Percentiles rank a stretch among this genome's conserved stretches.
These are phyloP conservation scores for Pyrgilauda ruficollis DNA, from an alignment of 2,113 vertebrate genomes.

Conservation along the genomic window DNA sequence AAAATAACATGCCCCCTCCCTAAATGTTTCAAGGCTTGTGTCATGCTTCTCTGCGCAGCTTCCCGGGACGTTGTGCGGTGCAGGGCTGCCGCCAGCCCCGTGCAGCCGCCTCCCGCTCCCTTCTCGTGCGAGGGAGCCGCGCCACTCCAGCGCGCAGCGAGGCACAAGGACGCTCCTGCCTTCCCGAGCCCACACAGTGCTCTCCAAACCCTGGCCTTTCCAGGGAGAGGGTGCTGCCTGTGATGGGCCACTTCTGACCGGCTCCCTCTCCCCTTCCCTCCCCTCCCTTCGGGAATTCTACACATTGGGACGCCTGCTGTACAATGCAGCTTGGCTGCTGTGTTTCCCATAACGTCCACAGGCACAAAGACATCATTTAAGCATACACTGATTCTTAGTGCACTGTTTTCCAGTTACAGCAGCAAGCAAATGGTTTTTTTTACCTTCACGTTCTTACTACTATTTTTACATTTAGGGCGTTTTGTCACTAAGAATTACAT, in stretches of 20 bases:
- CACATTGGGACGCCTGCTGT: rapidly evolving
- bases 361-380: background rate
- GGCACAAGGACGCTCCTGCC: rapidly evolving
- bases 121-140: background rate
- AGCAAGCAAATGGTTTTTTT: background rate
- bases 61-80: background rate
- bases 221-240: background rate
- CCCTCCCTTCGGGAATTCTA: background rate
- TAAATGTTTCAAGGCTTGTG: conserved; percentile 54
- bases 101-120: background rate
- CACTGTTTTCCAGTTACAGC: background rate
- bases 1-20: conserved; percentile 46
- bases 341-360: rapidly evolving
- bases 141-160: background rate
- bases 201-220: background rate
- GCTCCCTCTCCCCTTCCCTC: background rate
- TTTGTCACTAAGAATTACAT: background rate
- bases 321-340: background rate
- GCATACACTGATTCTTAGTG: background rate
- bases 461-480: background rate
- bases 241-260: background rate
- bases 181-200: rapidly evolving
- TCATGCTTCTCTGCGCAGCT: conserved; percentile 23
- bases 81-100: conserved; percentile 29
- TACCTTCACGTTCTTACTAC: background rate